Evolutionary conservation across 2,888 invertebrate genomes (phyloP).

Genomic region (Lathronympha strigana): DNA sequence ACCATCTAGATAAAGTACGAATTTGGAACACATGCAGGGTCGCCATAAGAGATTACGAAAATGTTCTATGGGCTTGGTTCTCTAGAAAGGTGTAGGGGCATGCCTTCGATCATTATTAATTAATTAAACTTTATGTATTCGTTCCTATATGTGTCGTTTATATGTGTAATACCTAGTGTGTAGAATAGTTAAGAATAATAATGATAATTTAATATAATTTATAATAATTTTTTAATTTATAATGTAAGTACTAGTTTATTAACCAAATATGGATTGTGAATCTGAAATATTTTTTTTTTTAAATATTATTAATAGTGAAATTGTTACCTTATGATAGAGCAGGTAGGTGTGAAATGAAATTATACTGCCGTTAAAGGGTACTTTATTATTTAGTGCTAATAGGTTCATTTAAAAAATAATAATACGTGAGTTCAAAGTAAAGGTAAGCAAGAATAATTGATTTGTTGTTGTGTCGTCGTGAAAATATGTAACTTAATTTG

Average conservation of each 20-base stretch:
- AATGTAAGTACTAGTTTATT: too few relatives aligned
- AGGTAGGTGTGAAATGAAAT: constrained; percentile 7
- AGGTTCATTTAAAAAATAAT: not conserved
- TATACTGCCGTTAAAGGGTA: constrained; percentile 1
- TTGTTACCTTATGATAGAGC: constrained; percentile 13
- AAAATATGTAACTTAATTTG: too few relatives aligned
- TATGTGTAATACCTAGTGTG: too few relatives aligned
- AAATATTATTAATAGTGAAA: constrained; percentile 16
- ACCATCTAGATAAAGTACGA: not conserved
- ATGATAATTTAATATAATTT: too few relatives aligned
- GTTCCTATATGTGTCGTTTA: too few relatives aligned
- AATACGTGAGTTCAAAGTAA: not conserved
- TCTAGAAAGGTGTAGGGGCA: constrained; percentile 2
- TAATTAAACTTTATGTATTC: too few relatives aligned
- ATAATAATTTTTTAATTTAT: too few relatives aligned
- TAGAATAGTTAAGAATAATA: too few relatives aligned
- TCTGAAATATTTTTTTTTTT: too few relatives aligned
- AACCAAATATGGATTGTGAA: too few relatives aligned
- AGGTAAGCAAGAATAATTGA: too few relatives aligned
- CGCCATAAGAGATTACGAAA: constrained; percentile 2
- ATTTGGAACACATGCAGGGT: not conserved
- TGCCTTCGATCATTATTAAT: constrained; percentile 17
- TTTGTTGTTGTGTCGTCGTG: too few relatives aligned
- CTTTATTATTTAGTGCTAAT: constrained; percentile 9
- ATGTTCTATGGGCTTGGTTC: not conserved